These are phyloP conservation scores for Nothoprocta pentlandii DNA, from an alignment of 2,113 vertebrate species.

Conservation along the genomic window DNA sequence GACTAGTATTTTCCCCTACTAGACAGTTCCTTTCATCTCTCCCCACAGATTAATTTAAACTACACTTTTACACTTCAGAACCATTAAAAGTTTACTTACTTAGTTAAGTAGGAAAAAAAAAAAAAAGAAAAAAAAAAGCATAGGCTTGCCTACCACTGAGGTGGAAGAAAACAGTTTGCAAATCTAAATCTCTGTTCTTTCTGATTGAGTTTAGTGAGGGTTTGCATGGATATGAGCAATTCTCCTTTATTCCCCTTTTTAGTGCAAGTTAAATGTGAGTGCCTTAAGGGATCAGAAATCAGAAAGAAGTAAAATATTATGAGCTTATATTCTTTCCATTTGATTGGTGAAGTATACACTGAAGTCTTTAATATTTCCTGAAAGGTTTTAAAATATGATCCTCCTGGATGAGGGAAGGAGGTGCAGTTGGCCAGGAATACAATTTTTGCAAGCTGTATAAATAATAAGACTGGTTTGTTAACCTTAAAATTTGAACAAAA, in stretches of 20 bases:
- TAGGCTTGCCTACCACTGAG: neutral
- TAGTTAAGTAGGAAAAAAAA: neutral
- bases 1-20: neutral
- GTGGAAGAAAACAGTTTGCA: neutral
- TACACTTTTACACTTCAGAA: neutral
- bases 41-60: neutral
- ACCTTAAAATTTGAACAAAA: neutral
- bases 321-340: neutral
- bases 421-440: neutral
- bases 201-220: neutral
- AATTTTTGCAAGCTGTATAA: neutral
- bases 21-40: neutral
- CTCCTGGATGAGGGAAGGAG: neutral
- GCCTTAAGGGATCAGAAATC: neutral
- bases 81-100: neutral
- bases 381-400: neutral
- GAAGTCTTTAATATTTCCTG: neutral
- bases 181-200: neutral
- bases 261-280: neutral
- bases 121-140: neutral
- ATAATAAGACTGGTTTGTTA: neutral
- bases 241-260: neutral
- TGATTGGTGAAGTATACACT: neutral
- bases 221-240: neutral
- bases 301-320: neutral